Evolutionary conservation across 2,888 invertebrate species (phyloP).

Genomic region (Acrobasis suavella): DNA sequence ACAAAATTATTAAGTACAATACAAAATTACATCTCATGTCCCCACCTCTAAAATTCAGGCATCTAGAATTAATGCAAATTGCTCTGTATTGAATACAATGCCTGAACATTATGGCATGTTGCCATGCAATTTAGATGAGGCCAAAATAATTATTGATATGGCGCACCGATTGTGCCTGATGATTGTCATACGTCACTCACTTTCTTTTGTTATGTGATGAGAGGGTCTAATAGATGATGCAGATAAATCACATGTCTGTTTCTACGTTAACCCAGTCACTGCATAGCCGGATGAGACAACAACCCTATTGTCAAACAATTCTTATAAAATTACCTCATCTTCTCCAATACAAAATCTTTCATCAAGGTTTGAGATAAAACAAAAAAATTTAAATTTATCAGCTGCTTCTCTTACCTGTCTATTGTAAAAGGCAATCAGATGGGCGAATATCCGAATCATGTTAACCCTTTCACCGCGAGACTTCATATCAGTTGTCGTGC

Average conservation of each 20-base stretch:
- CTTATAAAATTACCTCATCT: too few species aligned
- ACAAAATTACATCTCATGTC: constrained; percentile 11
- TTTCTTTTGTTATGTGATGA: constrained; percentile 2
- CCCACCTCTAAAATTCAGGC: constrained; percentile 10
- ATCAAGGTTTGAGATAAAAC: too few species aligned
- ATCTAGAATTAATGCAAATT: constrained; percentile 57
- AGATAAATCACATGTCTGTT: background rate
- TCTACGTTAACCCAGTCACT: background rate
- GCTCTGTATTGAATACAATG: constrained; percentile 54
- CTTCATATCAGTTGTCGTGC: too few species aligned
- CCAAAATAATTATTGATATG: constrained; percentile 43
- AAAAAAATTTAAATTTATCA: too few species aligned
- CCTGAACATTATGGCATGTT: constrained; percentile 47
- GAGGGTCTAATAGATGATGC: background rate
- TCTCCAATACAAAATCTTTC: too few species aligned
- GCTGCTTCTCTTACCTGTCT: too few species aligned
- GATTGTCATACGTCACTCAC: constrained; percentile 8
- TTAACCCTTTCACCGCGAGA: too few species aligned
- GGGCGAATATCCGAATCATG: too few species aligned
- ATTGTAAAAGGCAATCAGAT: too few species aligned
- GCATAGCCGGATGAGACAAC: background rate
- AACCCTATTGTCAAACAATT: too few species aligned
- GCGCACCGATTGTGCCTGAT: constrained; percentile 16
- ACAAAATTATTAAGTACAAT: background rate
- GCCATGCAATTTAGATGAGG: constrained; percentile 57